Percentiles rank a stretch among this genome's conserved stretches.
phyloP scores from a whole-genome alignment of 2,797 vertebrate genomes.

The Leptoclinus maculatus region DNA sequence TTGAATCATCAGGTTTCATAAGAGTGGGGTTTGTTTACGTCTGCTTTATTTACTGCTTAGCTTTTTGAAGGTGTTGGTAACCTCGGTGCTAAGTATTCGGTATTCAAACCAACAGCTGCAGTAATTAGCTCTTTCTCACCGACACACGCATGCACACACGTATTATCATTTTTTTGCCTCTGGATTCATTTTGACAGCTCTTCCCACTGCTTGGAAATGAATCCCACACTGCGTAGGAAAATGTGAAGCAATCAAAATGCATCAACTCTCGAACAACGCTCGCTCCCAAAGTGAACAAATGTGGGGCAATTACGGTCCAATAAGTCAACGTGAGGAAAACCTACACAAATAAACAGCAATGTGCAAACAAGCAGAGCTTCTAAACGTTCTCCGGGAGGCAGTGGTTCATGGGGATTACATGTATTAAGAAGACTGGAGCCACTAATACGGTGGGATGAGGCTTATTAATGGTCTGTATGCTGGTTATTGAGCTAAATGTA shows the following conservation, averaged over 20 bases:
- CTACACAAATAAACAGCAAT: background rate
- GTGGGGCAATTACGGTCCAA: slow-evolving; percentile 18
- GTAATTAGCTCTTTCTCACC: slow-evolving; percentile 20
- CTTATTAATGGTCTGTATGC: slow-evolving; percentile 4
- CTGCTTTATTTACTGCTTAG: background rate
- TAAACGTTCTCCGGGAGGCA: slow-evolving; percentile 2
- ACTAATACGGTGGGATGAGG: slow-evolving; percentile 19
- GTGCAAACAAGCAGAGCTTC: background rate
- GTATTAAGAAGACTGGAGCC: slow-evolving; percentile 11
- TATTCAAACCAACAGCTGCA: background rate
- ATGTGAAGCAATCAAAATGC: slow-evolving; percentile 18
- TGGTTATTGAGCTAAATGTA: slow-evolving; percentile 24
- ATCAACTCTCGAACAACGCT: background rate
- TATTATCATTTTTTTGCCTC: background rate
- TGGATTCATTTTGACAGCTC: background rate
- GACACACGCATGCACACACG: background rate
- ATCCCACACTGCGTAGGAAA: slow-evolving; percentile 20
- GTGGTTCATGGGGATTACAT: slow-evolving; percentile 44
- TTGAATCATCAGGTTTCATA: background rate
- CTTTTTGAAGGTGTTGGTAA: background rate
- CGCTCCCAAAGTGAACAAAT: slow-evolving; percentile 24
- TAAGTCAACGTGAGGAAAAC: slow-evolving; percentile 11
- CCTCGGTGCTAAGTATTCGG: background rate
- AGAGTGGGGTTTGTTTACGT: background rate
- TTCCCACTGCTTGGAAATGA: slow-evolving; percentile 1